phyloP scores from a whole-genome alignment of 1,140 invertebrate genomes.

The Drosophila sproati region DNA sequence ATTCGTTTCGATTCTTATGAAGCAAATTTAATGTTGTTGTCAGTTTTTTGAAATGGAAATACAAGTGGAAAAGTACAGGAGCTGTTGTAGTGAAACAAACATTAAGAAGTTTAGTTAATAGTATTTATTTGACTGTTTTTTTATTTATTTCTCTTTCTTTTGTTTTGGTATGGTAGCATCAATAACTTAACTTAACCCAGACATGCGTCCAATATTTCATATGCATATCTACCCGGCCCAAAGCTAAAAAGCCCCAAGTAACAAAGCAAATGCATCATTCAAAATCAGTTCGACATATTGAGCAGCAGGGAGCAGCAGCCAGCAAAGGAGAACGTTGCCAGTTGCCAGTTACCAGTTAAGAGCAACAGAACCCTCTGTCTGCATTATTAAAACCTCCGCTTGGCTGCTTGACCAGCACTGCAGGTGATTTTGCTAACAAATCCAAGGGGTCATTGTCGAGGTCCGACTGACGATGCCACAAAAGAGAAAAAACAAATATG shows the following conservation, averaged over 20 bases:
- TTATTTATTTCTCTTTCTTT: slow-evolving; percentile 14
- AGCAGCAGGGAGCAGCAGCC: slow-evolving; percentile 23
- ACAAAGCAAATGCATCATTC: slow-evolving; percentile 70
- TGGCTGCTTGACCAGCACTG: slow-evolving; percentile 50
- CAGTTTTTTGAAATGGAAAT: slow-evolving; percentile 18
- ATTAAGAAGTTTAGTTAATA: background rate
- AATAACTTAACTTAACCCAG: slow-evolving; percentile 60
- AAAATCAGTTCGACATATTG: slow-evolving; percentile 60
- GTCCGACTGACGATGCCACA: slow-evolving; percentile 23
- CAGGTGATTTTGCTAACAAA: slow-evolving; percentile 77
- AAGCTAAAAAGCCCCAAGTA: slow-evolving; percentile 51
- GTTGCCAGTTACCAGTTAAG: background rate
- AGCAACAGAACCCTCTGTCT: slow-evolving; percentile 25
- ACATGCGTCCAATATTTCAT: slow-evolving; percentile 60
- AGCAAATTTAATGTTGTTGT: background rate
- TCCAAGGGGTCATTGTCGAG: slow-evolving; percentile 62
- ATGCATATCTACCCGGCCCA: slow-evolving; percentile 21
- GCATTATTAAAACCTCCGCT: slow-evolving; percentile 64
- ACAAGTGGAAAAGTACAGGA: slow-evolving; percentile 14
- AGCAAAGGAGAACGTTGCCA: background rate
- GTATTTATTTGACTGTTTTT: slow-evolving; percentile 39
- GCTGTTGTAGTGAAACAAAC: slow-evolving; percentile 12
- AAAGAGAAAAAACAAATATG: slow-evolving; percentile 39
- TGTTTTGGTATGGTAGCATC: slow-evolving; percentile 34
- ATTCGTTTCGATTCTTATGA: background rate